phyloP scores from a whole-genome alignment of 2,113 vertebrate species.

The Tapirus terrestris region DNA sequence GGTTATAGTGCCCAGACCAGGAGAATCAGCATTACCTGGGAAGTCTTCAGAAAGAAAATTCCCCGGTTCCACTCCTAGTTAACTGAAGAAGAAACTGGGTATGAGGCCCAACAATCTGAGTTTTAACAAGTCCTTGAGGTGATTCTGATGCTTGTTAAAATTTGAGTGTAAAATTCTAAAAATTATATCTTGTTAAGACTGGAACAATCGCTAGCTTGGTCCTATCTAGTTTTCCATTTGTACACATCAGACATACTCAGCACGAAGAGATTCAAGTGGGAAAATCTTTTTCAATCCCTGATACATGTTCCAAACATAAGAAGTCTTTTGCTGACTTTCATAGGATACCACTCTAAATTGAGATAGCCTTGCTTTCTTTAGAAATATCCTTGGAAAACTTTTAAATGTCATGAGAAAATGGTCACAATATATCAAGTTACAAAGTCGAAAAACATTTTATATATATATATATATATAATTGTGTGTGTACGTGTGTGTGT shows the following conservation, averaged over 20 bases:
- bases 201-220: background rate
- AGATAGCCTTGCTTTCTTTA: background rate
- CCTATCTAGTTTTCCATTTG: background rate
- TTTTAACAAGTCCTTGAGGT: background rate
- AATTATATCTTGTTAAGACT: background rate
- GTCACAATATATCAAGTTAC: background rate
- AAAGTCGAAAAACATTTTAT: background rate
- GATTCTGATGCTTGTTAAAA: background rate
- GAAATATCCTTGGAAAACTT: background rate
- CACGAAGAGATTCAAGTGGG: background rate
- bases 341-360: background rate
- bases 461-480: background rate
- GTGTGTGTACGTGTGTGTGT: too few relatives aligned
- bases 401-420: background rate
- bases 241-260: background rate
- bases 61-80: background rate
- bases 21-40: background rate
- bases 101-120: background rate
- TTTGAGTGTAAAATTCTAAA: background rate
- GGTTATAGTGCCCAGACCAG: background rate
- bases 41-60: background rate
- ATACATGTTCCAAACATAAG: background rate
- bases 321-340: background rate
- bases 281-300: background rate
- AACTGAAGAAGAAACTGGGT: background rate